phyloP scores from a whole-genome alignment of 2,888 invertebrate species.

The Cerastis rubricosa region DNA sequence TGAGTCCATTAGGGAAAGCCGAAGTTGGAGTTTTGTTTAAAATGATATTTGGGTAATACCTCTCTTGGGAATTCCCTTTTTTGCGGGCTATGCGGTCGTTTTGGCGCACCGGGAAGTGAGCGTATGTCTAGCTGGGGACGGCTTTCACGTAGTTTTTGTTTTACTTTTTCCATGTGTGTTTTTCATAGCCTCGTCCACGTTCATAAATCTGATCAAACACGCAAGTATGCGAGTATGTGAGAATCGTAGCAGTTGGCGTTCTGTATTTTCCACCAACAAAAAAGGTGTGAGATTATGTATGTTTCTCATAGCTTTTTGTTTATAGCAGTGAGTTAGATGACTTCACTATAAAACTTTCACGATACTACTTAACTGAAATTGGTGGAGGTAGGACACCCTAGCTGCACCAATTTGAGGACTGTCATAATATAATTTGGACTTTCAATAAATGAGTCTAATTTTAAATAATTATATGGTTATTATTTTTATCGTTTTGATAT shows the following conservation, averaged over 20 bases:
- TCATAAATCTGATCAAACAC: not conserved
- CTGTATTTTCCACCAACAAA: not conserved
- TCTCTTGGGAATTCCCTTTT: conserved; percentile 6
- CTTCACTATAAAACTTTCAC: not conserved
- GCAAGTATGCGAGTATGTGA: not conserved
- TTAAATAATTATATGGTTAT: not conserved
- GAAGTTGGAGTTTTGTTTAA: conserved; percentile 11
- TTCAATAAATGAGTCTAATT: not conserved
- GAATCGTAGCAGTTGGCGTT: not conserved
- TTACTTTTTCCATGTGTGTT: not conserved
- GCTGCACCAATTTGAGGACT: not conserved
- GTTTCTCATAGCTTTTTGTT: not conserved
- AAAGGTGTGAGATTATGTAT: not conserved
- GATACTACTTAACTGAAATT: not conserved
- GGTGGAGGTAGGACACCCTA: not conserved
- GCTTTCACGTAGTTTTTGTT: not conserved
- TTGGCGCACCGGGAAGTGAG: too few relatives aligned
- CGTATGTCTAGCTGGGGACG: not conserved
- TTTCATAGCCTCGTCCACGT: not conserved
- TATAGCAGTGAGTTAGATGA: not conserved
- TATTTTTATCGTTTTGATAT: not conserved
- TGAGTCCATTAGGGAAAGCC: conserved; percentile 27
- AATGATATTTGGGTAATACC: conserved; percentile 30
- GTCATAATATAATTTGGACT: not conserved
- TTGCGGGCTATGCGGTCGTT: not conserved